Evolutionary conservation across 2,888 invertebrate genomes (phyloP), one percentile per base, ranked within the genome.

Genomic region (Chaetoderma sp.): DNA sequence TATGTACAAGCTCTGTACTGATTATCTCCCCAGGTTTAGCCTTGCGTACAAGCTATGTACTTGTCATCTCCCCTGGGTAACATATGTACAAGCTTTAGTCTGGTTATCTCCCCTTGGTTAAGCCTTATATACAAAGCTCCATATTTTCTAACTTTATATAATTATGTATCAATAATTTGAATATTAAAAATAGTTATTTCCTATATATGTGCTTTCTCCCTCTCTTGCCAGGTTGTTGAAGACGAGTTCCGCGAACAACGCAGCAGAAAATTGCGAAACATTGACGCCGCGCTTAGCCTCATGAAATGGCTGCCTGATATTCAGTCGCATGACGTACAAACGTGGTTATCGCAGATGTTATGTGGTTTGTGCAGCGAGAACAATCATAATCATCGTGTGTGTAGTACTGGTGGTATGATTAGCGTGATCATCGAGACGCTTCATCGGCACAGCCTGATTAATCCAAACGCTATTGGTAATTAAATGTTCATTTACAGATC

Each of bases 361-460:
- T 65, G 71, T 23, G 52, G 47, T 8, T 84, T 85, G 82, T 88
- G 81, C 80, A 80, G 72, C 81, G 64, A 66, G n/a, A 77, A 78
- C 60, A 65, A 77, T 71, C 84, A 67, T 67, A 90, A 90, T 70
- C 89, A 89, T 85, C 88, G 88, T 71, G 81, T 88, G 36, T 89
- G 90, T 36, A 90, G 90, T 78, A 86, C 86, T 60, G 86, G 86
- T 68, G 88, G 88, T 47, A 86, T 89, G 60, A 88, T 90, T 47
- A 83, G 87, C 60, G 86, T 87, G 2, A 84, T 89, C 4, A 87
- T 90, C 63, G 80, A 82, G 28, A 86, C 88, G 27, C 79, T 90
- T 27, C 78, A 83, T 42, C 80, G 86, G 58, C 86, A 86, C 68
- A 83, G 83, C 23, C 83, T 84, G 54, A 81, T 90, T 4, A 80